Evolutionary conservation across 2,888 invertebrate species (phyloP).

Genomic region (Stenodera caucasica): DNA sequence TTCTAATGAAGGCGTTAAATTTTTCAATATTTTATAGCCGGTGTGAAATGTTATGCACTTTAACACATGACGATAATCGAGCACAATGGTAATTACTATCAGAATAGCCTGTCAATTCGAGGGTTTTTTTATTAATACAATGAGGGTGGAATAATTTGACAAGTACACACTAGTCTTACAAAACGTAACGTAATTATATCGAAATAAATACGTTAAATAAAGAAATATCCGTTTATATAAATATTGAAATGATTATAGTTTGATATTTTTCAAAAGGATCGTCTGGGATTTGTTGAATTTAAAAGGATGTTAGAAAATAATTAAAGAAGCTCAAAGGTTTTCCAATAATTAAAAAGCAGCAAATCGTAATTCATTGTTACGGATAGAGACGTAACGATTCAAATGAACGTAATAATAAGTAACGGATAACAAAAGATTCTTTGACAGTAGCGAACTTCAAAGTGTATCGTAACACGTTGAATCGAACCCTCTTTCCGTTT

Average conservation of each 20-base stretch:
- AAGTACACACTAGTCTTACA: slow-evolving; percentile 45
- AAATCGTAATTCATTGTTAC: slow-evolving; percentile 55
- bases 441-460: slow-evolving; percentile 55
- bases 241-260: slow-evolving; percentile 15
- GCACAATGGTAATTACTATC: slow-evolving; percentile 54
- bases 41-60: neutral
- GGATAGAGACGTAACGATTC: slow-evolving; percentile 49
- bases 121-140: slow-evolving; percentile 48
- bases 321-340: slow-evolving; percentile 50
- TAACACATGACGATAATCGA: slow-evolving; percentile 43
- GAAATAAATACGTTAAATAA: slow-evolving; percentile 16
- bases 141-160: slow-evolving; percentile 49
- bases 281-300: slow-evolving; percentile 5
- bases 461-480: slow-evolving; percentile 52
- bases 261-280: slow-evolving; percentile 10
- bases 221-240: neutral
- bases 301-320: slow-evolving; percentile 31
- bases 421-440: slow-evolving; percentile 56
- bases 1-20: neutral
- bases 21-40: neutral
- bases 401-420: slow-evolving; percentile 57
- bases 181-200: slow-evolving; percentile 16
- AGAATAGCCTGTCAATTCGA: slow-evolving; percentile 54
- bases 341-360: slow-evolving; percentile 55
- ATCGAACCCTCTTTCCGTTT: slow-evolving; percentile 50